A percentile compares a stretch with the other conserved stretches of the same genome.
phyloP scores from a whole-genome alignment of 1,140 invertebrate species.

The Platorchestia sp. region DNA sequence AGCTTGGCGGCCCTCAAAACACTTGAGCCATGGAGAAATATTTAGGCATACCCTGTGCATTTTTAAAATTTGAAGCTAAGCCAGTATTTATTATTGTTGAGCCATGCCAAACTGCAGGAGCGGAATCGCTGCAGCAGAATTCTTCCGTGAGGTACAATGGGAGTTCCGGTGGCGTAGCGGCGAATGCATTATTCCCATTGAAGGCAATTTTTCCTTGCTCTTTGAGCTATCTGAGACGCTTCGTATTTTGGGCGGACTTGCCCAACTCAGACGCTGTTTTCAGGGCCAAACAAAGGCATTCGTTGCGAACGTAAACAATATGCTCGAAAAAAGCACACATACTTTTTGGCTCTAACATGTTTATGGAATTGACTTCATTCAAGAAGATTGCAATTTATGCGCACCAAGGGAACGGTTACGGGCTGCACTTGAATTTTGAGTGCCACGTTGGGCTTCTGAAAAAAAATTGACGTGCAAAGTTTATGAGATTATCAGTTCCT shows the following conservation, averaged over 20 bases:
- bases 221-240: not conserved
- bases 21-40: not conserved
- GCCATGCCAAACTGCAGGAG: not conserved
- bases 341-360: not conserved
- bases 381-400: not conserved
- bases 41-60: not conserved
- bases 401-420: not conserved
- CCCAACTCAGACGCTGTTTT: not conserved
- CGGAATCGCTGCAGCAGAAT: not conserved
- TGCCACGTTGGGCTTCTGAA: not conserved
- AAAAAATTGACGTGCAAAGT: not conserved
- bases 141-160: not conserved
- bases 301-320: not conserved
- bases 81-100: slow-evolving; percentile 2
- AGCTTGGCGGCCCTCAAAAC: not conserved
- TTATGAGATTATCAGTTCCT: no score
- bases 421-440: not conserved
- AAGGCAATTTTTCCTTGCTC: not conserved
- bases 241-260: not conserved
- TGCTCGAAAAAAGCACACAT: not conserved
- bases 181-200: slow-evolving; percentile 1
- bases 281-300: not conserved
- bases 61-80: slow-evolving; percentile 1
- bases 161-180: not conserved
- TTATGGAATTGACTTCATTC: not conserved